A percentile compares a stretch with the other conserved stretches of the same genome.
Conservation (phyloP, 2,888 invertebrate species). For the Scaptomyza flava region DNA sequence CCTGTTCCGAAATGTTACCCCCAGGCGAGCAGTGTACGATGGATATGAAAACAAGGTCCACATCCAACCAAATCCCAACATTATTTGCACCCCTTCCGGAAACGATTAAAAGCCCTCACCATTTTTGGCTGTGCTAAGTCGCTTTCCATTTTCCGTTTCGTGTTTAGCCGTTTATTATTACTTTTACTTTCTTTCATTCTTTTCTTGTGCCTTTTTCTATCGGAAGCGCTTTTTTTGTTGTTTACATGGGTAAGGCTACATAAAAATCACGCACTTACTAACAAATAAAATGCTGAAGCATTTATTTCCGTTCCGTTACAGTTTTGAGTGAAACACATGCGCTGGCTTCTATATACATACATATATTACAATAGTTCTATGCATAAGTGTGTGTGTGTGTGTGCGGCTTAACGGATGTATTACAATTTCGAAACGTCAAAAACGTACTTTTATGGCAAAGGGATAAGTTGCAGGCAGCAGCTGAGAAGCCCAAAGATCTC, state of each 20-base stretch:
- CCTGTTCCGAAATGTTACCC: conserved; percentile 54
- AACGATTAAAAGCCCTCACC: conserved; percentile 13
- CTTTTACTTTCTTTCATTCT: conserved; percentile 29
- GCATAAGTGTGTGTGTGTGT: conserved; percentile 5
- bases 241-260: conserved; percentile 65
- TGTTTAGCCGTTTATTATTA: conserved; percentile 53
- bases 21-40: conserved; percentile 41
- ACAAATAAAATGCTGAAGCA: conserved; percentile 81
- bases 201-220: conserved; percentile 14
- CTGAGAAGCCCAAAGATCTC: conserved; percentile 4
- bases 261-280: conserved; percentile 79
- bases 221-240: conserved; percentile 49
- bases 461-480: conserved; percentile 33
- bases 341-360: conserved; percentile 16
- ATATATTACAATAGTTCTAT: neutral
- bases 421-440: conserved; percentile 74
- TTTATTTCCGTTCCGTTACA: conserved; percentile 80
- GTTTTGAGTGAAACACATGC: conserved; percentile 75
- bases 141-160: conserved; percentile 70
- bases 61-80: neutral
- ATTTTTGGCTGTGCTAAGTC: conserved; percentile 62
- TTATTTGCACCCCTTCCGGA: neutral
- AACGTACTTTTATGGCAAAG: conserved; percentile 71
- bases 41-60: conserved; percentile 31
- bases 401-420: conserved; percentile 67